Percentiles rank a stretch among this genome's conserved stretches.
phyloP scores from a whole-genome alignment of 1,140 invertebrate species.

The Riptortus pedestris region DNA sequence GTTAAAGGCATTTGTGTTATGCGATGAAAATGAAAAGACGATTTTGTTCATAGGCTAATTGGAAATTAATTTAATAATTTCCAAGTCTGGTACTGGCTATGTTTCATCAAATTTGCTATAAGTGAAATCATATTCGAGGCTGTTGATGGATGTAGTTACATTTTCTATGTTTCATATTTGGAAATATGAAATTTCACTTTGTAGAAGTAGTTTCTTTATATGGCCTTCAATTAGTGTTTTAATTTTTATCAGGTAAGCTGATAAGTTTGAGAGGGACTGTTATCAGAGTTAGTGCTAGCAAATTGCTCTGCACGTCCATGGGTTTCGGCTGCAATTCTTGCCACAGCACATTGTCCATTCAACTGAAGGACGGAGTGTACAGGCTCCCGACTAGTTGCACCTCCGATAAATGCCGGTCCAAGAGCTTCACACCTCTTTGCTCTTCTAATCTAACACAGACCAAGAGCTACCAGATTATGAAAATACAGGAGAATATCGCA shows the following conservation, averaged over 20 bases:
- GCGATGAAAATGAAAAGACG: too few species aligned
- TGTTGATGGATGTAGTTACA: too few species aligned
- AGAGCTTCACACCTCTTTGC: conserved; percentile 54
- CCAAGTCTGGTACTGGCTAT: too few species aligned
- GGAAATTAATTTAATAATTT: too few species aligned
- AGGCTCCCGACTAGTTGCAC: conserved; percentile 45
- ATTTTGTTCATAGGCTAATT: too few species aligned
- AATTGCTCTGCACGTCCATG: conserved; percentile 61
- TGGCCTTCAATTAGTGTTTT: too few species aligned
- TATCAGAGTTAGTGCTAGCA: conserved; percentile 65
- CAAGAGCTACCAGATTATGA: conserved; percentile 66
- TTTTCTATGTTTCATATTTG: too few species aligned
- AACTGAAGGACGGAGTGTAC: conserved; percentile 51
- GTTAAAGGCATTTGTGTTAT: too few species aligned
- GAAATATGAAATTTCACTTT: too few species aligned
- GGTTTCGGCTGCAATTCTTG: conserved; percentile 70
- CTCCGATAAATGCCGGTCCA: conserved; percentile 44
- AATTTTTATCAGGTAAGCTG: conserved; percentile 55
- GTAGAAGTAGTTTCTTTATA: too few species aligned
- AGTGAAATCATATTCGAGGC: too few species aligned
- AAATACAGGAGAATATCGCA: conserved; percentile 60
- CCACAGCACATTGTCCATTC: conserved; percentile 46
- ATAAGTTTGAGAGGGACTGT: conserved; percentile 76
- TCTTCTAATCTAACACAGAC: conserved; percentile 60
- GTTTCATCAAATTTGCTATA: too few species aligned